Base-by-base conservation (phyloP, 2,888 invertebrate genomes). In the Octonoba sinensis region DNA sequence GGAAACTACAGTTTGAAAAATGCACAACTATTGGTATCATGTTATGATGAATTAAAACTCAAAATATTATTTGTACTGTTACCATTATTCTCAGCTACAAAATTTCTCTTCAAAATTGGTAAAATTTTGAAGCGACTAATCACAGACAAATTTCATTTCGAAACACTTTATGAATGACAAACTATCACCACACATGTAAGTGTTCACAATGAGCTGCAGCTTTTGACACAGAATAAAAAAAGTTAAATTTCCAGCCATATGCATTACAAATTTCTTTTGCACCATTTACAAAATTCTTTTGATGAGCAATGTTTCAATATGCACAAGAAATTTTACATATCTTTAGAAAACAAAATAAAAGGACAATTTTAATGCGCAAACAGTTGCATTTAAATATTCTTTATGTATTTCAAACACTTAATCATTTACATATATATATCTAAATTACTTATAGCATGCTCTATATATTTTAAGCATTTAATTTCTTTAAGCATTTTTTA, bases 61-160 rank as follows among this genome's bases (percentile, higher is more conserved):
- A 36, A 36, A 36, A 36, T 36, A 36, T 36, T 36, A 36, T 62
- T 62, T 62, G 62, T 62, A 62, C 62, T 62, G 44, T 62, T 18
- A 62, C 62, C 36, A 36, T 36, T 36, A 36, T n/a, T 60, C 60
- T 44, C 62, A 44, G 13, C 36, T 44, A 44, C 62, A 44, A 44
- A 62, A 36, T 46, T 44, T 44, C 36, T 62, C 46, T 62, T n/a
- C 62, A 62, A 20, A 62, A 62, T 24, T 62, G 44, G 12, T 18
- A 44, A 1, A 20, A 62, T 62, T 44, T 46, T 62, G 62, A 62
- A 65, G 24, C 24, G 56, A 67, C 67, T 59, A 47, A 71, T 71
- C 70, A 71, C 70, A 71, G 70, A 54, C 54, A 71, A 18, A 15
- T 56, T 62, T 36, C 62, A 44, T 44, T 62, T 62, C 46, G 44